Percentiles rank a stretch among this genome's conserved stretches.
Evolutionary conservation across 2,113 vertebrate species (phyloP).

Genomic region (Pteropus alecto): DNA sequence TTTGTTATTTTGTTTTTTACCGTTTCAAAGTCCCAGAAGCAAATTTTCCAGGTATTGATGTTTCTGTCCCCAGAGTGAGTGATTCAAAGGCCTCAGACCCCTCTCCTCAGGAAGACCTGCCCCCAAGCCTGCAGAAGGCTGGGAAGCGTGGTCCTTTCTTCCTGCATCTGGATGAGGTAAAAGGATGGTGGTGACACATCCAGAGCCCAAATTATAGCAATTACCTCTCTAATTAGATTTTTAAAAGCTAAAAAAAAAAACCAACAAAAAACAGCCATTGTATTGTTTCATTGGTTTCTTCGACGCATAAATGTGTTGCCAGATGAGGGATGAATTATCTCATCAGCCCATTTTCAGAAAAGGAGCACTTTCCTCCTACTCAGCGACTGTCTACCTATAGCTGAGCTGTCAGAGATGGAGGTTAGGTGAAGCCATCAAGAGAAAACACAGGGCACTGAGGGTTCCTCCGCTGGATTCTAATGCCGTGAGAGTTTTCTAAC

Average conservation of each 20-base stretch:
- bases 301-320: background rate
- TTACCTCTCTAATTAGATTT: background rate
- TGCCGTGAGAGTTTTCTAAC: background rate
- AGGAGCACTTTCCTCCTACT: background rate
- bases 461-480: fast-evolving
- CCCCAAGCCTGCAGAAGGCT: background rate
- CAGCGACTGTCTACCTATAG: background rate
- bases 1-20: background rate
- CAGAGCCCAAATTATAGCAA: background rate
- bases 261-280: background rate
- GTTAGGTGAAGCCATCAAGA: background rate
- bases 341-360: background rate
- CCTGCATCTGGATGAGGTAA: background rate
- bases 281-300: background rate
- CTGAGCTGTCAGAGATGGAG: no score
- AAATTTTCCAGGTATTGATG: background rate
- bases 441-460: background rate
- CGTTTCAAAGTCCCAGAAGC: background rate
- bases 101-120: background rate
- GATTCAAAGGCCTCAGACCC: background rate
- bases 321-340: background rate
- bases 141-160: no score
- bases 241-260: background rate
- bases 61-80: background rate
- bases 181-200: background rate